Evolutionary conservation across 2,797 vertebrate genomes (phyloP), one percentile per base, ranked within the genome.

Genomic region (Typhlichthys eigenmanni): DNA sequence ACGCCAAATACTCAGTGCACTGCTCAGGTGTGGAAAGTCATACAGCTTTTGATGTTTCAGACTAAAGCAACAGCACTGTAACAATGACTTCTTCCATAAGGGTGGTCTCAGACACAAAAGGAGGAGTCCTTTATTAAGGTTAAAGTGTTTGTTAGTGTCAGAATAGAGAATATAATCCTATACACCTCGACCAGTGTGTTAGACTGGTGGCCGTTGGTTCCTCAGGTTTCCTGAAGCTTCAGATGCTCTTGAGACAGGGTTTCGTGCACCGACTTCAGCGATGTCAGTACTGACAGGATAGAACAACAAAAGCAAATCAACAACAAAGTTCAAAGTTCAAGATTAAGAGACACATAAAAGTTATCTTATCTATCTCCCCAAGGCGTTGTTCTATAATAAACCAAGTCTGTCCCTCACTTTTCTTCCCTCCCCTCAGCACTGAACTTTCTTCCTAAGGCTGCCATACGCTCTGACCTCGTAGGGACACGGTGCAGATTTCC

Each of bases 401-500:
- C 5, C 17, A 45, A 19, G 14, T 4, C 57, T 58, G 1, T 47
- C 57, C 47, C 9, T 24, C 58, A 4, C 29, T 38, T 50, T 2
- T 14, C 24, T 19, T 53, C 51, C 12, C 17, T 10, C 5, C 16
- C 7, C 52, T 13, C 52, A 54, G 19, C 24, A 17, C 24, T 52
- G 51, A 17, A 52, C 14, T 52, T 24, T 19, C 6, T 24, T 19
- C 6, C 16, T 17, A 17, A 10, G 2, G 12, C 10, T 19, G 2
- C 16, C 16, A 9, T 52, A 1, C 10, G 55, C 29, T 56, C 83
- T 81, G 75, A 98, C 96, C 95, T 93, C 93, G 93, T 66, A 93
- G 91, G 0, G 96, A 96, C 72, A 95, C 85, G 49, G 87, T 49
- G 80, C 94, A 96, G 89, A 98, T 96, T 75, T 94, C 96, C 84